These are phyloP conservation scores for Dromococcyx pavoninus DNA, from an alignment of 2,797 vertebrate species.

Conservation along the genomic window DNA sequence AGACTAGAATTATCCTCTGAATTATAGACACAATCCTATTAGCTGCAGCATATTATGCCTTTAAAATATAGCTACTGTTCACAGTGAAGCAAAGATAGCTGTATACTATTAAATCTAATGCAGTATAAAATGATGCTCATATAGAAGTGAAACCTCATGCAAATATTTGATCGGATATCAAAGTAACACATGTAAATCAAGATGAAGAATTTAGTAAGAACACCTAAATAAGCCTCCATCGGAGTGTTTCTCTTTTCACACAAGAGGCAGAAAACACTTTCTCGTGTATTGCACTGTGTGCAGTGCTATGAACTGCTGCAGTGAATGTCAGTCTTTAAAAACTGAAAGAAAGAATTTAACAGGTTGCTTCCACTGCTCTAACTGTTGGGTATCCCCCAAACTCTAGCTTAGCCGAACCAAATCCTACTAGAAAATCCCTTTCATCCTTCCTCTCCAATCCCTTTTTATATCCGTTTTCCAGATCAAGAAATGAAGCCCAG, in stretches of 20 bases:
- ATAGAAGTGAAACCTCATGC: neutral
- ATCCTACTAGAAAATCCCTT: neutral
- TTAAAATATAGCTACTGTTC: neutral
- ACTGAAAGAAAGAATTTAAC: neutral
- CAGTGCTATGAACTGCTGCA: neutral
- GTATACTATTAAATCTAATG: neutral
- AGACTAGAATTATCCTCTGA: neutral
- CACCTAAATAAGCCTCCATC: neutral
- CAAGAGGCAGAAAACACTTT: neutral
- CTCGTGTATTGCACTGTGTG: rapidly evolving
- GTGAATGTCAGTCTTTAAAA: neutral
- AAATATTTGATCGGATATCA: neutral
- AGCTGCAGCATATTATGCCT: neutral
- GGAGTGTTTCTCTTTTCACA: neutral
- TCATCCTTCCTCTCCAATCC: neutral
- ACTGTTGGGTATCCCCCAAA: neutral
- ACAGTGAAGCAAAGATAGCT: neutral
- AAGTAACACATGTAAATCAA: neutral
- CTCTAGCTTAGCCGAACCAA: neutral
- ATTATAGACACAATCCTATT: neutral
- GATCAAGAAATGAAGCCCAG: neutral
- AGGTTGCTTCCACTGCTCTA: neutral
- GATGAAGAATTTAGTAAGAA: neutral
- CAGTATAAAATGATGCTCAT: neutral
- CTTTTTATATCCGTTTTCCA: neutral